These are phyloP conservation scores for Theristicus caerulescens DNA, from an alignment of 2,113 vertebrate species.

Conservation along the genomic window DNA sequence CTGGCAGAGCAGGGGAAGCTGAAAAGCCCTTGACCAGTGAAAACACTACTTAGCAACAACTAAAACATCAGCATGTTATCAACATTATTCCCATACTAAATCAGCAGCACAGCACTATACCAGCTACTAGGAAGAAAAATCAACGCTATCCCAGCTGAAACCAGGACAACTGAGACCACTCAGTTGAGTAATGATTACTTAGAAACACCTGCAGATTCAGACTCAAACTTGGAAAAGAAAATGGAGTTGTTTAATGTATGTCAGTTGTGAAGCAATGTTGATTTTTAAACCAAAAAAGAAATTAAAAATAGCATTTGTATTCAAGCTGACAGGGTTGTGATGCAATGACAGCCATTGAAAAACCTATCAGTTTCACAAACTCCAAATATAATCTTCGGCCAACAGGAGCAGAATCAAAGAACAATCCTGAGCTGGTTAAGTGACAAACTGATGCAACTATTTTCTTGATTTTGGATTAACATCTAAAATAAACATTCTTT, in stretches of 20 bases:
- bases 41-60: too few species aligned
- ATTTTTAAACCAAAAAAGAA: background rate
- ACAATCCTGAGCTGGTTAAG: background rate
- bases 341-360: background rate
- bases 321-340: background rate
- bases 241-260: background rate
- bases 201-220: background rate
- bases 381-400: background rate
- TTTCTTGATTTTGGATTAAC: background rate
- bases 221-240: background rate
- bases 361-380: background rate
- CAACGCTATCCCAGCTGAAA: too few species aligned
- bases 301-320: background rate
- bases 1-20: too few species aligned
- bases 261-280: background rate
- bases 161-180: background rate
- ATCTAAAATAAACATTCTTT: conserved; percentile 22
- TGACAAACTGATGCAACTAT: background rate
- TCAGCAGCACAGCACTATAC: too few species aligned
- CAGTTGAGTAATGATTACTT: background rate
- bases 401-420: background rate
- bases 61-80: too few species aligned
- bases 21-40: too few species aligned
- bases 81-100: too few species aligned
- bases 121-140: too few species aligned